Evolutionary conservation across 1,140 invertebrate genomes (phyloP).

Genomic region (Ceratina calcarata): DNA sequence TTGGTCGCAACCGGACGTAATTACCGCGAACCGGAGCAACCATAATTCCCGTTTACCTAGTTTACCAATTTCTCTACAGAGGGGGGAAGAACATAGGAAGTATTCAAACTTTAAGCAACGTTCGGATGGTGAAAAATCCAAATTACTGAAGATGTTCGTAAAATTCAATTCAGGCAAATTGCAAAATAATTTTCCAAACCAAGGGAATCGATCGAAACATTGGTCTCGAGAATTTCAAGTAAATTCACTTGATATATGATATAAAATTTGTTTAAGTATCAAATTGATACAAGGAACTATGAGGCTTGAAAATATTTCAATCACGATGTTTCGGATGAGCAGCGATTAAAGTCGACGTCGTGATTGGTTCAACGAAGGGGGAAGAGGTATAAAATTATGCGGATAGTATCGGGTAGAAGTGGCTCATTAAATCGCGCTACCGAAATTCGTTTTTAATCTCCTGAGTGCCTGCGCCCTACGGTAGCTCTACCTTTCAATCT

Average conservation of each 20-base stretch:
- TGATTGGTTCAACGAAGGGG: background rate
- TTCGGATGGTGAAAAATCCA: too few relatives aligned
- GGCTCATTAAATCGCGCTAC: background rate
- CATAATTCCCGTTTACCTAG: constrained; percentile 18
- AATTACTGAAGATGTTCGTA: too few relatives aligned
- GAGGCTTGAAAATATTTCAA: too few relatives aligned
- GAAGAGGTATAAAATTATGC: background rate
- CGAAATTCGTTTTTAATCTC: constrained; percentile 24
- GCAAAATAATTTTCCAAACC: too few relatives aligned
- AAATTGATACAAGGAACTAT: too few relatives aligned
- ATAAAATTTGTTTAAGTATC: too few relatives aligned
- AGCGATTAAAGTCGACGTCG: background rate
- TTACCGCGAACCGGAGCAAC: constrained; percentile 17
- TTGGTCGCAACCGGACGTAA: background rate
- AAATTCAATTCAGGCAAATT: too few relatives aligned
- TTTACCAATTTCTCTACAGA: background rate
- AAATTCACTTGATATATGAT: too few relatives aligned
- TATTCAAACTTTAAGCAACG: background rate
- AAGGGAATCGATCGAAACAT: too few relatives aligned
- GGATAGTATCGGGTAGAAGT: background rate
- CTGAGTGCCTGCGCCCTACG: constrained; percentile 14
- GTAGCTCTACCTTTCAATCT: constrained; percentile 2
- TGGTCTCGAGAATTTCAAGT: too few relatives aligned
- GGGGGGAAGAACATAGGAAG: background rate
- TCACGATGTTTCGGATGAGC: too few relatives aligned